Base-by-base conservation (phyloP, 2,113 vertebrate species). In the Anolis carolinensis region DNA sequence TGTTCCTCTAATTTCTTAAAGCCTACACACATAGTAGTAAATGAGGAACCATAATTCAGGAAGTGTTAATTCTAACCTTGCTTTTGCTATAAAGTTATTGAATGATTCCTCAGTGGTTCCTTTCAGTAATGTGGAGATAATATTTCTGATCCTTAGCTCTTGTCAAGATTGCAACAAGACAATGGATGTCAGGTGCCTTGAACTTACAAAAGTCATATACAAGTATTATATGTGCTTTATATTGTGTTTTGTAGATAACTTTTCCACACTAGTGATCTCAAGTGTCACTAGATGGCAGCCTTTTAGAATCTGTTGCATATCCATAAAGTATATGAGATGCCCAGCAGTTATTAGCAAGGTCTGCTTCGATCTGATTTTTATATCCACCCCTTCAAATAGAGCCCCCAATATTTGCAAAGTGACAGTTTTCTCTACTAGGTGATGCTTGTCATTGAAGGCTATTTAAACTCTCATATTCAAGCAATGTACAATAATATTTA, bases 401-500 rank as follows among this genome's bases (percentile, higher is more conserved):
- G 0, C 30, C 1, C 77, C 59, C 74, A 65, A 84, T 1, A 73
- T 11, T 0, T 77, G 3, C 0, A 0, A 65, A 48, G 5, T 1
- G 2, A 20, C 0, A 0, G 8, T 81, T 83, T 81, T 86, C 82
- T 73, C 88, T 88, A 82, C 83, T 79, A 88, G 91, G 63, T 89
- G 84, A 89, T 89, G 90, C 86, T 88, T n/a, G 4, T 27, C 21
- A 70, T 6, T 6, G 71, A 79, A 72, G 80, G 9, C 0, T 7
- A 0, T 2, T 67, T 2, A 21, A 8, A 67, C 74, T 1, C 9
- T 13, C 8, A 80, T 77, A 81, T 70, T 32, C 55, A 79, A 36
- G 0, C 0, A 14, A 10, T 0, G 0, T 7, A 14, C 4, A 78
- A 71, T 71, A 82, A 82, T 78, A 77, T 78, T 87, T 87, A 71